Base-by-base conservation (phyloP, 2,797 vertebrate genomes). In the Percopsis omiscomaycus region DNA sequence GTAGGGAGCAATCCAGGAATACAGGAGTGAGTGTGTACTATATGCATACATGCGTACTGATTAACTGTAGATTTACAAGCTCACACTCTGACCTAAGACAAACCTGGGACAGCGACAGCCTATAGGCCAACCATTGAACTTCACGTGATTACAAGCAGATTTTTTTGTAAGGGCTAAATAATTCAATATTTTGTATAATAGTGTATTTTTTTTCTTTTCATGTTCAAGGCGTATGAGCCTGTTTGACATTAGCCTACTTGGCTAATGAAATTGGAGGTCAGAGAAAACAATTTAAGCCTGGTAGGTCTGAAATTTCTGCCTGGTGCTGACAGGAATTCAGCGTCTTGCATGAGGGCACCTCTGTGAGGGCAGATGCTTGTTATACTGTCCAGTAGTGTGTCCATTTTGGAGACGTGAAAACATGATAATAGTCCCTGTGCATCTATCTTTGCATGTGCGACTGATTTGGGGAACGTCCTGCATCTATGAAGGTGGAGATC, bases 71-170 rank as follows among this genome's bases (percentile, higher is more conserved):
- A 84, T 86, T 78, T 84, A 52, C 62, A 61, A 64, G 71, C 70
- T 68, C 77, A 65, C 64, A 73, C 74, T 63, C 58, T 68, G 79
- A 67, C 71, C 75, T 71, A 74, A 90, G 89, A 90, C 88, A 89
- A 79, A 91, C 86, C 82, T 86, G 85, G 86, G 87, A 52, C 88
- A 88, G 69, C 87, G 91, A 91, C 86, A 91, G 73, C 81, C 73
- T 64, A 86, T 82, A 73, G 66, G 82, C n/a, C 16, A 69, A 16
- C 12, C 29, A 63, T 30, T 67, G 72, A 75, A 71, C 42, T 66
- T 13, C 32, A 5, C 32, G 32, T 37, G 8, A 5, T 37, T 37
- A 37, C 5, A 37, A 8, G 32, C n/a, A 2, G 1, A 4, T 5
- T 5, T 37, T 37, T 5, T 8, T 37, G 32, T 37, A 37, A 37